Base-by-base conservation (phyloP, 1,140 invertebrate species). In the Drosophila asahinai region DNA sequence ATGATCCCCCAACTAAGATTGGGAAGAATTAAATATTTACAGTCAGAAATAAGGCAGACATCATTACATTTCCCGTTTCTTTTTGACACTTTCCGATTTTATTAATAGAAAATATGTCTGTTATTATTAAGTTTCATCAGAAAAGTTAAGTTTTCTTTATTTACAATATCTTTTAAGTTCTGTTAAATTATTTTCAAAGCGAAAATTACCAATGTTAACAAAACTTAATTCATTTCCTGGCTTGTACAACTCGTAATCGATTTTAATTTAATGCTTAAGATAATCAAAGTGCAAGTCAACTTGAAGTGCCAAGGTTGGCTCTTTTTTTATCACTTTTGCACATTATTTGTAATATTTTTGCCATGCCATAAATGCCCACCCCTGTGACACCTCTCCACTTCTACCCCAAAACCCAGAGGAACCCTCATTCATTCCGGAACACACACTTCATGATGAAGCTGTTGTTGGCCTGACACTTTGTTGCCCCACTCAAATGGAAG, bases 381-480 rank as follows among this genome's bases (percentile, higher is more conserved):
- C 49, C 78, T 73, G 61, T 73, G 61, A 87, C 74, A 70, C 71
- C 59, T 40, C 17, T 14, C 0, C 64, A 47, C 5, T 22, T 8
- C 30, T 15, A 12, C 47, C 19, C 36, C 3, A 43, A 9, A 5
- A 12, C 9, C 33, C 8, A 3, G 6, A 11, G 2, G 9, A 25
- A 49, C 4, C 5, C 47, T 5, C n/a, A 30, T 49, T 30, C 8
- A 19, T 17, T 48, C 14, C 25, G 19, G 48, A 54, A 65, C 38
- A 22, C 47, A 48, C 47, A 55, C 72, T 62, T 17, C 70, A 72
- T 83, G 84, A 87, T 89, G 77, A 89, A 87, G 73, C 83, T 89
- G 84, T 82, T 86, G 81, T 82, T 86, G 73, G 67, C 77, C 58
- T 81, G 80, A 71, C 78, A 81, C 83, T 76, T 77, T 86, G 66